Evolutionary conservation across 2,888 invertebrate species (phyloP).

Genomic region (Troilus luridus): DNA sequence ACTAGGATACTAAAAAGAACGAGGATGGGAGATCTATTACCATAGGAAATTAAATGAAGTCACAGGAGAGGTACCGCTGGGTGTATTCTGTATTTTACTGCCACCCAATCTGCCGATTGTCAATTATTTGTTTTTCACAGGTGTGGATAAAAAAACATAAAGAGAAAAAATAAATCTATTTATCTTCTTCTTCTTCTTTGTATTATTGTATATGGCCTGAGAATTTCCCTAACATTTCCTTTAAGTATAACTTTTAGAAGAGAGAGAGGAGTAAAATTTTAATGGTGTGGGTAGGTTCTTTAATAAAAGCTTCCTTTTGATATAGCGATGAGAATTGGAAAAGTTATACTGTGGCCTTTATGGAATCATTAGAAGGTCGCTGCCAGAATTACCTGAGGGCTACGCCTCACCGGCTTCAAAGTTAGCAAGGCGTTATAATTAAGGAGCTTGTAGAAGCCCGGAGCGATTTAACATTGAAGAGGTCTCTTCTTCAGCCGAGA

Average conservation of each 20-base stretch:
- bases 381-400: background rate
- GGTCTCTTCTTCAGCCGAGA: background rate
- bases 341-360: conserved; percentile 18
- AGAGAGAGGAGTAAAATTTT: background rate
- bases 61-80: too few relatives aligned
- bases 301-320: conserved; percentile 24
- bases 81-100: too few relatives aligned
- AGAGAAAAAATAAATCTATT: too few relatives aligned
- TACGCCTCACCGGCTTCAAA: background rate
- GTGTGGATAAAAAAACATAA: too few relatives aligned
- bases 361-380: conserved; percentile 12
- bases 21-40: too few relatives aligned
- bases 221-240: background rate
- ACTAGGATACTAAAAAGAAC: too few relatives aligned
- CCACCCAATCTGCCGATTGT: too few relatives aligned
- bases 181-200: too few relatives aligned
- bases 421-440: conserved; percentile 37
- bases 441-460: conserved; percentile 10
- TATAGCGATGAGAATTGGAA: conserved; percentile 18
- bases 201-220: too few relatives aligned
- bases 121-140: too few relatives aligned
- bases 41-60: too few relatives aligned
- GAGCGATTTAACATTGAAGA: background rate
- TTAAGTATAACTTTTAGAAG: background rate
- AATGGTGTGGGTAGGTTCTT: background rate